phyloP scores from a whole-genome alignment of 2,888 invertebrate genomes.

The Noctua janthe region DNA sequence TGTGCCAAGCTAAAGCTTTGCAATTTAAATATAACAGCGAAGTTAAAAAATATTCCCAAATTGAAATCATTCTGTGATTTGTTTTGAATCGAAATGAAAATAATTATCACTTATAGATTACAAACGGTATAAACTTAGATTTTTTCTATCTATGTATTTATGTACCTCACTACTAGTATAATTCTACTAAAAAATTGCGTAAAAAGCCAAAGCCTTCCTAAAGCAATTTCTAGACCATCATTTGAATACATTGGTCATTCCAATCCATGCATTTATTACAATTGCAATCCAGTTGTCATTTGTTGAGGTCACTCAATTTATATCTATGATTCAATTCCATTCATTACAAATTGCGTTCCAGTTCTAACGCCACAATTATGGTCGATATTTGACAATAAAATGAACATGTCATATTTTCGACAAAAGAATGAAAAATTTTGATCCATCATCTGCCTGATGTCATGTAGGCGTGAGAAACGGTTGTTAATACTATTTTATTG shows the following conservation, averaged over 20 bases:
- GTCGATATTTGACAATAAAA: slow-evolving; percentile 18
- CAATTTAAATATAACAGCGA: not conserved
- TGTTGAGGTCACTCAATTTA: not conserved
- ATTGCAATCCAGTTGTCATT: not conserved
- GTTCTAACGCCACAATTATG: not conserved
- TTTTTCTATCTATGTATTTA: too few species aligned
- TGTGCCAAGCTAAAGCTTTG: too few species aligned
- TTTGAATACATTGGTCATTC: not conserved
- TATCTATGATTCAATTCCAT: not conserved
- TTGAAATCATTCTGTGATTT: not conserved
- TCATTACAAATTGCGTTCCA: not conserved
- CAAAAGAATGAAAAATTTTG: not conserved
- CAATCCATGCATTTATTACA: not conserved
- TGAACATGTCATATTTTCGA: slow-evolving; percentile 26
- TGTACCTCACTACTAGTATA: too few species aligned
- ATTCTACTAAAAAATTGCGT: not conserved
- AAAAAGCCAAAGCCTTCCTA: not conserved
- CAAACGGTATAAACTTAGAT: not conserved
- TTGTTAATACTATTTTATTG: slow-evolving; percentile 31
- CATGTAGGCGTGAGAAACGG: slow-evolving; percentile 44
- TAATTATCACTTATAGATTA: not conserved
- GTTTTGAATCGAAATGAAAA: not conserved
- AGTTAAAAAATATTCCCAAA: not conserved
- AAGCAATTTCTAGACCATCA: not conserved
- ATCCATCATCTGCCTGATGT: slow-evolving; percentile 40